Conservation (phyloP, 2,888 invertebrate genomes). For the Oxytorus armatus region DNA sequence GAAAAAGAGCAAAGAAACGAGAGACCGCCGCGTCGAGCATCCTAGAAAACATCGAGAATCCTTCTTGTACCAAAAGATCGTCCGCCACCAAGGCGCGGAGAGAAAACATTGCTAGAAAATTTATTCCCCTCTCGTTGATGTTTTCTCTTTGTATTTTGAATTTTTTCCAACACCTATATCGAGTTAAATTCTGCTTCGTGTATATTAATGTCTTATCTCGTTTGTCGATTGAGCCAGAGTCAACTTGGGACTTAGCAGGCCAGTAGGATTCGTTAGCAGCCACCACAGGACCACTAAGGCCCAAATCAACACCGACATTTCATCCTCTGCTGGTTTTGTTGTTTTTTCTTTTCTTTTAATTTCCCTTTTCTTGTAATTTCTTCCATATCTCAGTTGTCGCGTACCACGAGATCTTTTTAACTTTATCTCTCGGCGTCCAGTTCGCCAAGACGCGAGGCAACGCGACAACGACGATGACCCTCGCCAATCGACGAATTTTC, state of each 20-base stretch:
- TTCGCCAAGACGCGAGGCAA: not conserved
- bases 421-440: not conserved
- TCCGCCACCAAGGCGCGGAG: too few species aligned
- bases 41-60: not conserved
- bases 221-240: constrained; percentile 79
- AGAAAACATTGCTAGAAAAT: too few species aligned
- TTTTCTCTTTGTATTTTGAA: not conserved
- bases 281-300: constrained; percentile 90
- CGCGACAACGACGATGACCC: too few species aligned
- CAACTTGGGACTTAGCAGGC: constrained; percentile 95
- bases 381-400: constrained; percentile 9
- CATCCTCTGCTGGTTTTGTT: constrained; percentile 13
- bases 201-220: not conserved
- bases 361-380: constrained; percentile 7
- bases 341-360: not conserved
- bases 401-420: not conserved
- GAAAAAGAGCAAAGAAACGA: constrained; percentile 11
- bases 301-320: constrained; percentile 85
- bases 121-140: too few species aligned
- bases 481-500: constrained; percentile 14
- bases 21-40: constrained; percentile 2
- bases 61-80: not conserved
- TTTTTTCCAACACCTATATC: not conserved
- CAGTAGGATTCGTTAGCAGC: constrained; percentile 89
- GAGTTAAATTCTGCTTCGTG: not conserved